phyloP scores from a whole-genome alignment of 2,113 vertebrate genomes.

The Mobula birostris region DNA sequence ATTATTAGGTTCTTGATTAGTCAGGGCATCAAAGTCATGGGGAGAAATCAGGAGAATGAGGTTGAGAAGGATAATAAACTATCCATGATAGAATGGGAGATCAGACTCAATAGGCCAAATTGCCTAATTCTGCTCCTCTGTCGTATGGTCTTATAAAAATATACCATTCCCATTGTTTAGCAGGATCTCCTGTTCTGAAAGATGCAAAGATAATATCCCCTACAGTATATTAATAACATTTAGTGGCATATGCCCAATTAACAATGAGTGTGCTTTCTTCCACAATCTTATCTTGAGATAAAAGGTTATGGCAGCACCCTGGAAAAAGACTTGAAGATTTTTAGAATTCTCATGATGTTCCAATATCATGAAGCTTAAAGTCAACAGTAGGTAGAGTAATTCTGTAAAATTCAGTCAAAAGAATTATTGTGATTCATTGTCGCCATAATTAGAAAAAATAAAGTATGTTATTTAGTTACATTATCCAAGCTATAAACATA shows the following conservation, averaged over 20 bases:
- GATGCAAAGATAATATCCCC: neutral
- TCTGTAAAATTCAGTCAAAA: neutral
- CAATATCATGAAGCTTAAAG: neutral
- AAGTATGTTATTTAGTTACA: slow-evolving; percentile 13
- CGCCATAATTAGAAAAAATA: neutral
- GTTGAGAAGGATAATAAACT: too few species aligned
- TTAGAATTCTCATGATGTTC: neutral
- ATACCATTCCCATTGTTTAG: too few species aligned
- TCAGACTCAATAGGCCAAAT: too few species aligned
- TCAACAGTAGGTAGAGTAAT: neutral
- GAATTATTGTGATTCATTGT: neutral
- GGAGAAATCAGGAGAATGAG: too few species aligned
- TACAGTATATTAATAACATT: neutral
- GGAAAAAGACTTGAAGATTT: neutral
- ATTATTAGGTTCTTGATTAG: too few species aligned
- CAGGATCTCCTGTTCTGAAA: neutral
- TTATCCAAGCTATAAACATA: neutral
- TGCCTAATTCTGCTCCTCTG: too few species aligned
- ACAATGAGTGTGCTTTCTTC: neutral
- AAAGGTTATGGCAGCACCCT: neutral
- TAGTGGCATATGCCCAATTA: neutral
- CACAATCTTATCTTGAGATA: neutral
- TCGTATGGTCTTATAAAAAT: too few species aligned
- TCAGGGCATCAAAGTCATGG: too few species aligned
- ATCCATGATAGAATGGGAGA: too few species aligned